These are phyloP conservation scores for Casuarius casuarius DNA, from an alignment of 2,113 vertebrate genomes.

Conservation along the genomic window DNA sequence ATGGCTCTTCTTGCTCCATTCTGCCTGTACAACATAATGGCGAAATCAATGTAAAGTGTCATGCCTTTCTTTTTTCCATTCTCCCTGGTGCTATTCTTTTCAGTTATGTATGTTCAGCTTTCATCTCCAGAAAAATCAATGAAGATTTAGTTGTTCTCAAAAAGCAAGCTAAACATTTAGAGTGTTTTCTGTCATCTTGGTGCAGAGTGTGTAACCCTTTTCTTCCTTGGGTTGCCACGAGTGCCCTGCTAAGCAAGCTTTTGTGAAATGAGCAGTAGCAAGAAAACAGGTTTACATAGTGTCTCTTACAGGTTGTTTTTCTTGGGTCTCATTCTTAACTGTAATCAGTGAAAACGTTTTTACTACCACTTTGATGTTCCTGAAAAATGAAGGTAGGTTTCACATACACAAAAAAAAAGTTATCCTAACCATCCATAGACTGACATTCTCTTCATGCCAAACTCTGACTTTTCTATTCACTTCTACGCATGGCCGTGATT, in stretches of 20 bases:
- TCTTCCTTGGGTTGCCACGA: not conserved
- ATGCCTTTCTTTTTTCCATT: conserved; percentile 18
- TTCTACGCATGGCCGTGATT: not conserved
- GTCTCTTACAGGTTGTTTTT: not conserved
- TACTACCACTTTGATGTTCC: conserved; percentile 9
- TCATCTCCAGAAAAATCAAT: conserved; percentile 63
- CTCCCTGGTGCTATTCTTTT: conserved; percentile 23
- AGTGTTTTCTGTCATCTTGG: conserved; percentile 33
- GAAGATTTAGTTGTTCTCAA: conserved; percentile 34
- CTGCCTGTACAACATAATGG: conserved; percentile 2
- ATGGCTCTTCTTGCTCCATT: conserved; percentile 12
- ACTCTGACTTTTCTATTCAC: not conserved
- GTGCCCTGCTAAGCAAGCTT: not conserved
- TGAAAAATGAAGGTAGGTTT: conserved; percentile 15
- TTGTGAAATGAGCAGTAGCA: not conserved
- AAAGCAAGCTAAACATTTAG: conserved; percentile 35
- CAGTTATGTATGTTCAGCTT: conserved; percentile 25
- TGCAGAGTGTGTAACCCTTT: not conserved
- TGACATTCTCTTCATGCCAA: not conserved
- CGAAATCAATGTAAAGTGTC: conserved; percentile 49
- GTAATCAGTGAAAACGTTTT: conserved; percentile 3
- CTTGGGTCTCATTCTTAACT: not conserved
- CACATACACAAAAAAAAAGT: not conserved
- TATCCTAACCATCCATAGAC: not conserved
- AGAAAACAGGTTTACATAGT: conserved; percentile 4